phyloP scores from a whole-genome alignment of 2,888 invertebrate genomes.

The Caenorhabditis becei region DNA sequence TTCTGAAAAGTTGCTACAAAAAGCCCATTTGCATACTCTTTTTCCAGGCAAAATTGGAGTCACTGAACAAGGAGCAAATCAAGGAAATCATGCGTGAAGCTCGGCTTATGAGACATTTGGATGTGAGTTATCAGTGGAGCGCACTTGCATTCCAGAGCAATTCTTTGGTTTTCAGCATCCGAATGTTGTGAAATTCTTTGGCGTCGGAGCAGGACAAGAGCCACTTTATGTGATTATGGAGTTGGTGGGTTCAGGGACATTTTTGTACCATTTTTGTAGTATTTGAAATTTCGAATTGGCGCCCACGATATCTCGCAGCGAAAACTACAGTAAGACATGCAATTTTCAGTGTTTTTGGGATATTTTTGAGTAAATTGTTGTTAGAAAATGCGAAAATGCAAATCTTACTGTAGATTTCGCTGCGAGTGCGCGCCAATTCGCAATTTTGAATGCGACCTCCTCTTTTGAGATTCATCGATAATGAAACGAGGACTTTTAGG shows the following conservation, averaged over 20 bases:
- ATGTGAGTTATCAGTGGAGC: slow-evolving; percentile 31
- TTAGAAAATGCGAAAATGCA: no score
- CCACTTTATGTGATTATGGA: slow-evolving; percentile 76
- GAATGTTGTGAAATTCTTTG: slow-evolving; percentile 71
- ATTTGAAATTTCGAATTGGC: no score
- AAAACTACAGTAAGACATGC: no score
- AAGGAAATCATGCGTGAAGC: slow-evolving; percentile 76
- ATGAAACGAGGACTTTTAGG: slow-evolving; percentile 8
- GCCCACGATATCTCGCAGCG: no score
- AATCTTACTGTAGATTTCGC: no score
- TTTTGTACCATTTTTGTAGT: no score
- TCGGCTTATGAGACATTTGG: slow-evolving; percentile 70
- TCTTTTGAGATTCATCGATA: background rate
- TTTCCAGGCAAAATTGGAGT: slow-evolving; percentile 68
- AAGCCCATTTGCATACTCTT: no score
- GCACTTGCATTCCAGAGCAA: background rate
- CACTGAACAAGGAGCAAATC: slow-evolving; percentile 73
- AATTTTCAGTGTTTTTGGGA: no score
- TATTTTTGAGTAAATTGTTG: no score
- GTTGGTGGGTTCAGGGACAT: slow-evolving; percentile 22
- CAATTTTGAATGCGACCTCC: no score
- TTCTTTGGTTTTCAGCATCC: slow-evolving; percentile 60
- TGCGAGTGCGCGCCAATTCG: no score
- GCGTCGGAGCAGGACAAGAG: slow-evolving; percentile 72
- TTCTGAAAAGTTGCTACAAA: background rate